Evolutionary conservation across 2,797 vertebrate genomes (phyloP), one percentile per base, ranked within the genome.

Genomic region (Scolopax rusticola): DNA sequence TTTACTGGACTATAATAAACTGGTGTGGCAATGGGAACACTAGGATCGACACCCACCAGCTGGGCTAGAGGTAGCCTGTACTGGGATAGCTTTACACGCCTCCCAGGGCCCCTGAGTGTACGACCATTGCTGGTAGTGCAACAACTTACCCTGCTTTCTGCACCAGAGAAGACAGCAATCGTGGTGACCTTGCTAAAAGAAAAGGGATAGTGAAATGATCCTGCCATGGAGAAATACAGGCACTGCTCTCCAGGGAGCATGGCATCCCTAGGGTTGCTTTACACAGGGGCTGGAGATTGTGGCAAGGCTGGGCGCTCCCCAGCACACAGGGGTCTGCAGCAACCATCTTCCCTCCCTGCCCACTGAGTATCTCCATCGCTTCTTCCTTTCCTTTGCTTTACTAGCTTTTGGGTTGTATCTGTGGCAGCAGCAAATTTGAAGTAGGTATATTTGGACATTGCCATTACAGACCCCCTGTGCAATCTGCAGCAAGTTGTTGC

Each of bases 1-100:
- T 89, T 87, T 90, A 94, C 54, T 84, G 84, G 90, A 73, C 77
- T 86, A 69, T 94, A 83, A 95, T 81, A 77, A 88, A 87, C 87
- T 12, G 28, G 63, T 89, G 84, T 54, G 87, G 79, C 73, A 74
- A 70, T 65, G 21, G 25, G 41, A 73, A 59, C 54, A 20, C 59
- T 86, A 89, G 59, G 84, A 87, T 79, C 61, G 76, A 74, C 73
- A 48, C 9, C 2, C 7, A 43, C 53, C 67, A 61, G 33, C 76
- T 90, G 68, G 60, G 17, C 68, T 80, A 67, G 87, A 15, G 36
- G 47, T 73, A 43, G 33, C 60, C 11, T 8, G 11, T 43, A 10
- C 25, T 48, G 57, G 73, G n/a, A 27, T 56, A 32, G 53, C 47
- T 60, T 59, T 73, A 32, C 6, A 3, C 2, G 6, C 61, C 41